Evolutionary conservation across 2,888 invertebrate genomes (phyloP).

Genomic region (Napeogenes sylphis): DNA sequence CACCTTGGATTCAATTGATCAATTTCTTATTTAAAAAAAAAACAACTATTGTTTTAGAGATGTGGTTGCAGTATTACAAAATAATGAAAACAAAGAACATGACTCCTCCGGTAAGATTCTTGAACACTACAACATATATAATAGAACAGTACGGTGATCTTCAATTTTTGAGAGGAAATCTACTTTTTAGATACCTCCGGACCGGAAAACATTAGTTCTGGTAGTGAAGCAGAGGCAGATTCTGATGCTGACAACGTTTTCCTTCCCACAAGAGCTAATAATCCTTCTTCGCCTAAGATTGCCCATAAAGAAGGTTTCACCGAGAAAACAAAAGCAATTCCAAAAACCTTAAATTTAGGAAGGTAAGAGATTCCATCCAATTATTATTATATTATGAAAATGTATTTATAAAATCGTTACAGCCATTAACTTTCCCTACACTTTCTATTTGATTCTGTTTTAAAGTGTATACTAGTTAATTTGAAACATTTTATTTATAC

Average conservation of each 20-base stretch:
- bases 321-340: slow-evolving; percentile 58
- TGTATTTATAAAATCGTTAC: too few species aligned
- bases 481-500: neutral
- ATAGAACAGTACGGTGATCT: neutral
- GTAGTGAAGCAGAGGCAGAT: slow-evolving; percentile 70
- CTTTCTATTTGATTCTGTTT: too few species aligned
- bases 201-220: slow-evolving; percentile 80
- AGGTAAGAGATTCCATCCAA: slow-evolving; percentile 42
- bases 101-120: slow-evolving; percentile 65
- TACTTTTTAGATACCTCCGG: slow-evolving; percentile 72
- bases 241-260: slow-evolving; percentile 74
- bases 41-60: slow-evolving; percentile 67
- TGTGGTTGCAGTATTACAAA: slow-evolving; percentile 83
- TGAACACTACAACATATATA: neutral
- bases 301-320: slow-evolving; percentile 40
- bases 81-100: slow-evolving; percentile 79
- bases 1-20: neutral
- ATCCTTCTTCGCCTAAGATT: slow-evolving; percentile 48
- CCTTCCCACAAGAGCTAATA: slow-evolving; percentile 62
- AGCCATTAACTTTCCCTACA: too few species aligned
- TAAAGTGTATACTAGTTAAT: too few species aligned
- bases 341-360: slow-evolving; percentile 70
- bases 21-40: neutral
- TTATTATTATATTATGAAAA: neutral
- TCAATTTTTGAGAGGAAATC: neutral